Conservation (phyloP, 2,888 invertebrate genomes). For the Rotaria sp. region DNA sequence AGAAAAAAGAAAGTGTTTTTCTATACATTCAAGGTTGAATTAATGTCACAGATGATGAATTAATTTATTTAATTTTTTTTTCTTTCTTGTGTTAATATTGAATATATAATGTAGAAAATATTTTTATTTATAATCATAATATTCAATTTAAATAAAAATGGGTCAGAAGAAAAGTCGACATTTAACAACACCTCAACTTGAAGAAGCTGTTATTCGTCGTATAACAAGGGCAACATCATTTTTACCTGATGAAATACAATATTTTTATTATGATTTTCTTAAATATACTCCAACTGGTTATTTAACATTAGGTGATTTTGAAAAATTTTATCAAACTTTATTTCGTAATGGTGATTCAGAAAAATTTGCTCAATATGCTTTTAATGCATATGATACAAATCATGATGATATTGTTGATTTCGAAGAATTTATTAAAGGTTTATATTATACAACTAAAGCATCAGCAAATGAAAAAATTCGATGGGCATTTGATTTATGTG, state of each 20-base stretch:
- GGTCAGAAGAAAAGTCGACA: neutral
- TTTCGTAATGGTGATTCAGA: neutral
- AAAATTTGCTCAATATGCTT: neutral
- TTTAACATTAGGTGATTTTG: neutral
- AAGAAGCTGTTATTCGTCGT: neutral
- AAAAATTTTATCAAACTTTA: neutral
- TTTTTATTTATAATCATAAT: neutral
- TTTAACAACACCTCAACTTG: neutral
- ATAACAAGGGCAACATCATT: neutral
- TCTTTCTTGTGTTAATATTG: neutral
- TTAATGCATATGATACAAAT: constrained; percentile 14
- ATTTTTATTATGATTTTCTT: constrained; percentile 23
- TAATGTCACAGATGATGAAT: neutral
- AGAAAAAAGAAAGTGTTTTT: neutral
- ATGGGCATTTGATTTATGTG: constrained; percentile 21
- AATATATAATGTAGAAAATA: neutral
- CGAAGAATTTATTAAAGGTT: constrained; percentile 12
- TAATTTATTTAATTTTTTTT: neutral
- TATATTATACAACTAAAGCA: constrained; percentile 14
- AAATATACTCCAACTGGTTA: neutral
- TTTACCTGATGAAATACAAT: constrained; percentile 19
- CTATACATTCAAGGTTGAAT: neutral
- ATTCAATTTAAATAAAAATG: neutral
- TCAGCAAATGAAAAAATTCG: neutral
- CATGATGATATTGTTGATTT: neutral